Conservation (phyloP, 2,113 vertebrate genomes). For the Orcinus orca region DNA sequence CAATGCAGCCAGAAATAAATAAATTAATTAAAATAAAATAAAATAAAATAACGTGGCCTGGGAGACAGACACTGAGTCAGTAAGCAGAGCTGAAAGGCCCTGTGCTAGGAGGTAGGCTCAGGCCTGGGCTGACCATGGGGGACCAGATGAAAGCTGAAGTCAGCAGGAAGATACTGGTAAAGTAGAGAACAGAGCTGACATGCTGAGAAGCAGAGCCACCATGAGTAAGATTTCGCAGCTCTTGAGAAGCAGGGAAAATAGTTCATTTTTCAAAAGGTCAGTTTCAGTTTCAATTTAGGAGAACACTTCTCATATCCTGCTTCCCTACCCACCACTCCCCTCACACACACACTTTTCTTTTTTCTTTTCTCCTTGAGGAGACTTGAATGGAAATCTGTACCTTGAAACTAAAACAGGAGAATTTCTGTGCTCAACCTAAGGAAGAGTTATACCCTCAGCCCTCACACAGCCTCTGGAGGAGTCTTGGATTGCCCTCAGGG, state of each 20-base stretch:
- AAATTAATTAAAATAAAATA: no score
- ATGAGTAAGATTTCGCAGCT: not conserved
- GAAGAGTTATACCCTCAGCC: not conserved
- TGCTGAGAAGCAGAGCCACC: not conserved
- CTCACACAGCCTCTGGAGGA: no score
- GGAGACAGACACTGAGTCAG: not conserved
- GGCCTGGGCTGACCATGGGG: not conserved
- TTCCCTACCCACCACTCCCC: not conserved
- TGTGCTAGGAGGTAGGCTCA: rapidly evolving
- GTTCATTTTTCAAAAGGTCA: not conserved
- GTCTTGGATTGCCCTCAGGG: not conserved
- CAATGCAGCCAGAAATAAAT: no score
- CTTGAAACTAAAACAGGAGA: not conserved
- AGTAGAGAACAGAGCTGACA: rapidly evolving
- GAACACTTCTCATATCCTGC: not conserved
- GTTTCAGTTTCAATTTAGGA: not conserved
- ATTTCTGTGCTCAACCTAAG: not conserved
- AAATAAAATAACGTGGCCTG: not conserved
- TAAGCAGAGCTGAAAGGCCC: not conserved
- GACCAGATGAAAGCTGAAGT: not conserved
- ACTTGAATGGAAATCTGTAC: not conserved
- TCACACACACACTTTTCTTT: not conserved
- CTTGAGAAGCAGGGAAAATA: not conserved
- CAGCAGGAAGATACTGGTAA: not conserved
- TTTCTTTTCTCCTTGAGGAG: not conserved